A percentile compares a stretch with the other conserved stretches of the same genome.
phyloP scores from a whole-genome alignment of 2,888 invertebrate genomes.

The Stegana nigrithorax region DNA sequence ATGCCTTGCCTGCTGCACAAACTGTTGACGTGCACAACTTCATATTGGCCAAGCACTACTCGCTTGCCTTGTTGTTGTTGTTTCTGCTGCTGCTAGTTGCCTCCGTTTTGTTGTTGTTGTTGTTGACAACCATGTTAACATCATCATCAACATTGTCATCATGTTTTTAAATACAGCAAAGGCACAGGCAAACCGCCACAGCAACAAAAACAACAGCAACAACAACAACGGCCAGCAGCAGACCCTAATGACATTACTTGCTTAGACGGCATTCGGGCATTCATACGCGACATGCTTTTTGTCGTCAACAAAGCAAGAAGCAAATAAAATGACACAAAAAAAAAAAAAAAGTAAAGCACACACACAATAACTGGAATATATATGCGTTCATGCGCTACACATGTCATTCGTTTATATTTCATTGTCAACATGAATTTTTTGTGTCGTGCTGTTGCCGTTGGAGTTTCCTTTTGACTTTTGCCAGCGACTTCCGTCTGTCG shows the following conservation, averaged over 20 bases:
- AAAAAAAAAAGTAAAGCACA: not conserved
- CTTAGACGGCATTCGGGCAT: not conserved
- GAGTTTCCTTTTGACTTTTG: slow-evolving; percentile 9
- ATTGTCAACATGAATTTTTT: slow-evolving; percentile 8
- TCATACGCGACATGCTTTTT: not conserved
- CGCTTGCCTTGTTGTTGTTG: not conserved
- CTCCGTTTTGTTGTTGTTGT: not conserved
- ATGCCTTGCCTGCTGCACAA: no score
- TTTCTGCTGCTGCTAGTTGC: not conserved
- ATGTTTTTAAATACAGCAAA: not conserved
- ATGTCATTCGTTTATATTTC: slow-evolving; percentile 13
- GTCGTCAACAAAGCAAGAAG: not conserved
- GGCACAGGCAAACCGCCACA: not conserved
- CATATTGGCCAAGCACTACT: no score
- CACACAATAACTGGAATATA: not conserved
- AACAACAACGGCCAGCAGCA: not conserved
- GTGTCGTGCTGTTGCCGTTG: not conserved
- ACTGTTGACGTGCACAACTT: no score
- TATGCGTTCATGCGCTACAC: not conserved
- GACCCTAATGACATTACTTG: slow-evolving; percentile 12
- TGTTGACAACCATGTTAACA: not conserved
- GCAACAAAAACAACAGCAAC: not conserved
- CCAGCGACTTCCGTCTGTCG: not conserved
- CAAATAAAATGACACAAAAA: not conserved
- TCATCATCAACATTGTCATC: not conserved